A percentile compares a stretch with the other conserved stretches of the same genome.
Evolutionary conservation across 2,113 vertebrate species (phyloP).

Genomic region (Taxidea taxus): DNA sequence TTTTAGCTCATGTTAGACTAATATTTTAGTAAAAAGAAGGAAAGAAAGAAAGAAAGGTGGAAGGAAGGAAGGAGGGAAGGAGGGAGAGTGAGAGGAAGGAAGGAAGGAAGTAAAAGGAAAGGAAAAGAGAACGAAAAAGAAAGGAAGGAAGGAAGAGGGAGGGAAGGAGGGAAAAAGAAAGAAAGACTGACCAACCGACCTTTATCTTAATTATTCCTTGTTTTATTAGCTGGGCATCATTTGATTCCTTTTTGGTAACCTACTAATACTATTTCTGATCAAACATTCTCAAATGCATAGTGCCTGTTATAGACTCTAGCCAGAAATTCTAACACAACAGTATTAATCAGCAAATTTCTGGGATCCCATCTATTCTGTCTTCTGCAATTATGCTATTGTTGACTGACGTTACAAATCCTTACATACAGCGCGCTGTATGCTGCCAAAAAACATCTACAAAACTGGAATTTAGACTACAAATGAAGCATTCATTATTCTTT

Average conservation of each 20-base stretch:
- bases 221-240: background rate
- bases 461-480: background rate
- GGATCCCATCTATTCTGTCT: background rate
- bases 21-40: slow-evolving; percentile 14
- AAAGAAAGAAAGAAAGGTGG: too few relatives aligned
- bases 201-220: background rate
- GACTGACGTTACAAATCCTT: background rate
- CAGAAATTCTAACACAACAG: background rate
- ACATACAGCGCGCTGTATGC: background rate
- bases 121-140: too few relatives aligned
- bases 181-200: fast-evolving
- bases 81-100: too few relatives aligned
- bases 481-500: background rate
- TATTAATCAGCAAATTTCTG: background rate
- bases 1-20: background rate
- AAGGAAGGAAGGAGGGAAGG: too few relatives aligned
- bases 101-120: too few relatives aligned
- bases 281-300: background rate
- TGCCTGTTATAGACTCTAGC: background rate
- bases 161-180: too few relatives aligned
- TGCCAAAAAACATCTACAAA: background rate
- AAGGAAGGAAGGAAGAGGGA: too few relatives aligned
- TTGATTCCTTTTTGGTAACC: background rate
- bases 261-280: background rate
- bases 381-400: background rate